A percentile compares a stretch with the other conserved stretches of the same genome.
Conservation (phyloP, 2,797 vertebrate species). For the Limnodromus scolopaceus region DNA sequence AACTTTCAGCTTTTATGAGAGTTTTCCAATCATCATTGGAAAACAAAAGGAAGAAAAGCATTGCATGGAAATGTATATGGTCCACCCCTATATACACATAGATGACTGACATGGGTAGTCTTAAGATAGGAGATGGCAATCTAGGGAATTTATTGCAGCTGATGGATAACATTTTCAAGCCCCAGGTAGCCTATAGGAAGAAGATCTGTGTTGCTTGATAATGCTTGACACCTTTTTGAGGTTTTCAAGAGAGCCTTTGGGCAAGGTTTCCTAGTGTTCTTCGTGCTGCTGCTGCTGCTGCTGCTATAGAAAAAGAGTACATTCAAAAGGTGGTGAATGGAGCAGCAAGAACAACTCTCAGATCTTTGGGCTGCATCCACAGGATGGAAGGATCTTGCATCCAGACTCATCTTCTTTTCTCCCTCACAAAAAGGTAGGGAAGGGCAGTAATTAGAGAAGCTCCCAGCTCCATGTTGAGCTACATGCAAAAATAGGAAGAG, state of each 20-base stretch:
- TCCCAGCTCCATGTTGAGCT: background rate
- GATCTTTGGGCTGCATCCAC: background rate
- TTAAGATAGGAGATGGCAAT: background rate
- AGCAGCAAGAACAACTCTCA: background rate
- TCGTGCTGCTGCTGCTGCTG: background rate
- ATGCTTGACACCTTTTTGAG: background rate
- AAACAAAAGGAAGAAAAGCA: background rate
- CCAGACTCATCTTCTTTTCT: background rate
- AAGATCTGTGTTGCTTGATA: background rate
- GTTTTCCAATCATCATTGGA: background rate
- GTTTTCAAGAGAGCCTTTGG: background rate
- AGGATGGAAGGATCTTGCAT: background rate
- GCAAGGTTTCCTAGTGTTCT: background rate
- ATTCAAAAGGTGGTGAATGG: background rate
- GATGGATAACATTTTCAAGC: background rate
- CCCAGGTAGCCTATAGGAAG: background rate
- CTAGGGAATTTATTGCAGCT: background rate
- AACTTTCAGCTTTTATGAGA: background rate
- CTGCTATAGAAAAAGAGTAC: background rate
- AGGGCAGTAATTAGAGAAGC: background rate
- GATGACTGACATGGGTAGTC: background rate
- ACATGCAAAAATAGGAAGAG: background rate
- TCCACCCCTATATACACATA: background rate
- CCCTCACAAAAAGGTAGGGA: background rate
- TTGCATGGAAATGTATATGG: background rate